Evolutionary conservation across 2,113 vertebrate genomes (phyloP).

Genomic region (Notechis scutatus): DNA sequence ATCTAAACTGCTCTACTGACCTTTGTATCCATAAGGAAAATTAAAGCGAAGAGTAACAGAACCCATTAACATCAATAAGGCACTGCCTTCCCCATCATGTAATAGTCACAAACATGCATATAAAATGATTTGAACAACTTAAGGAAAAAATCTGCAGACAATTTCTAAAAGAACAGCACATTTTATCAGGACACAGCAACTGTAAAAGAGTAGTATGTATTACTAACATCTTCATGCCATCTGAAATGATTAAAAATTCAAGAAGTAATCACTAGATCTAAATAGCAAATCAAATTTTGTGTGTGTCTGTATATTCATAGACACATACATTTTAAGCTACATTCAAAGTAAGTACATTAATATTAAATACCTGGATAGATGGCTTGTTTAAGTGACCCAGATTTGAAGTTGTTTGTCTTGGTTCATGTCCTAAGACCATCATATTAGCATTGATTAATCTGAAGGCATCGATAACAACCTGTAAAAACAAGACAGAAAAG

Average conservation of each 20-base stretch:
- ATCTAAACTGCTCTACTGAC: background rate
- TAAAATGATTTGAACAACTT: background rate
- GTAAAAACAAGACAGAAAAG: constrained; percentile 77
- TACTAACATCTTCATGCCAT: background rate
- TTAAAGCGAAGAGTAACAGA: background rate
- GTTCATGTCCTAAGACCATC: constrained; percentile 99
- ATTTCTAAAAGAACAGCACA: background rate
- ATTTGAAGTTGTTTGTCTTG: constrained; percentile 98
- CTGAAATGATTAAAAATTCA: background rate
- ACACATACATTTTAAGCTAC: background rate
- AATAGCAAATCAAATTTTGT: background rate
- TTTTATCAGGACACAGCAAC: background rate
- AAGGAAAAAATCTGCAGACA: background rate
- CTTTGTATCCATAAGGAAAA: background rate
- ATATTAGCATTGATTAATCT: constrained; percentile 99
- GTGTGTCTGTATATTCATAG: no score
- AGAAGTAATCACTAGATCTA: background rate
- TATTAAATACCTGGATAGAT: constrained; percentile 88
- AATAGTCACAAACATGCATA: background rate
- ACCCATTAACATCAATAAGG: background rate
- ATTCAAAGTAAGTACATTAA: background rate
- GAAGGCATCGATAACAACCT: constrained; percentile 99
- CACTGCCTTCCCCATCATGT: background rate
- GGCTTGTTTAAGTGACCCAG: constrained; percentile 99
- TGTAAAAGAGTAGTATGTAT: background rate